A percentile compares a stretch with the other conserved stretches of the same genome.
Evolutionary conservation across 1,140 invertebrate species (phyloP).

Genomic region (Drosophila sp.): DNA sequence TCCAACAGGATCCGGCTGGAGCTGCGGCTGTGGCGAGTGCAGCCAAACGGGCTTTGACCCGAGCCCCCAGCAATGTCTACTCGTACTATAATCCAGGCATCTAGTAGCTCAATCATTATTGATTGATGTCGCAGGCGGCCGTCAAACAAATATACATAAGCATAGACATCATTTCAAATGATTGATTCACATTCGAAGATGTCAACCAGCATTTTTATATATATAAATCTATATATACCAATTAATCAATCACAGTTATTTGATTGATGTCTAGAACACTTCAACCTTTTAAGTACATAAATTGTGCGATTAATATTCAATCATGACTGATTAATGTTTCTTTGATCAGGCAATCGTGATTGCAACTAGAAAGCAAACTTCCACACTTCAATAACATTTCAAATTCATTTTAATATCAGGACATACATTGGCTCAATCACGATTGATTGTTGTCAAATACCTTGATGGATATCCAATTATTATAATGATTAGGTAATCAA

Average conservation of each 20-base stretch:
- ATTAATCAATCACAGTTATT: slow-evolving; percentile 7
- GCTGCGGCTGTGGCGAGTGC: slow-evolving; percentile 69
- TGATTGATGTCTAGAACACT: neutral
- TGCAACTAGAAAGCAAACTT: neutral
- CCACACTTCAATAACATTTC: slow-evolving; percentile 29
- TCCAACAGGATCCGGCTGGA: slow-evolving; percentile 73
- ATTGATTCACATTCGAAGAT: slow-evolving; percentile 5
- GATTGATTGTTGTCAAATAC: too few relatives aligned
- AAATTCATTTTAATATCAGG: neutral
- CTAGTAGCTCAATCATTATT: slow-evolving; percentile 34
- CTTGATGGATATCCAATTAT: too few relatives aligned
- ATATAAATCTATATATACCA: neutral
- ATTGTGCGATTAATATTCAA: too few relatives aligned
- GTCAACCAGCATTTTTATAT: neutral
- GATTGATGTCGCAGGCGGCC: neutral
- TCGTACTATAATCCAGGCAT: slow-evolving; percentile 78
- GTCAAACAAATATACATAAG: too few relatives aligned
- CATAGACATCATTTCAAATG: neutral
- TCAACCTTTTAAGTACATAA: neutral
- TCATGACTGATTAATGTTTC: slow-evolving; percentile 5
- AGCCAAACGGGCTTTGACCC: slow-evolving; percentile 74
- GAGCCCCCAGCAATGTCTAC: slow-evolving; percentile 61
- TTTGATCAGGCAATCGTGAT: neutral
- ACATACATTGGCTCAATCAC: neutral
- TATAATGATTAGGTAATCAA: neutral